phyloP scores from a whole-genome alignment of 2,113 vertebrate species.

The Nerophis lumbriciformis region DNA sequence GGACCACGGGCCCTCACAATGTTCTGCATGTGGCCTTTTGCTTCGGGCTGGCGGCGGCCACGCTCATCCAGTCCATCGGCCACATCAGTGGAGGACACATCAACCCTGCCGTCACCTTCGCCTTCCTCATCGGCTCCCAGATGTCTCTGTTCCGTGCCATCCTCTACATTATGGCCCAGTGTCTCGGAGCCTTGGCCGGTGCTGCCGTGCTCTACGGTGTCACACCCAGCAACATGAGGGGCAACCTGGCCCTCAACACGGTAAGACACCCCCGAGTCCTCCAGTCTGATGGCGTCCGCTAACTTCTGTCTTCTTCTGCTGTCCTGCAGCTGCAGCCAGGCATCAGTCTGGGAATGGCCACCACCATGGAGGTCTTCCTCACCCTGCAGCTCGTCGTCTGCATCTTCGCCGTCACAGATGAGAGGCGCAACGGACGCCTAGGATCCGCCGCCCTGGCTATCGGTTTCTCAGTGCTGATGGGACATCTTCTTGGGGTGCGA shows the following conservation, averaged over 20 bases:
- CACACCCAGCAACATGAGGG: slow-evolving; percentile 81
- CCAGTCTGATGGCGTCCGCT: too few species aligned
- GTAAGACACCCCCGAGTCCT: slow-evolving; percentile 64
- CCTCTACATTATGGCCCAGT: slow-evolving; percentile 87
- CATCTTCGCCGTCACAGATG: slow-evolving; percentile 87
- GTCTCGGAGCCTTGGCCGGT: slow-evolving; percentile 86
- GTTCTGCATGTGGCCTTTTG: slow-evolving; percentile 85
- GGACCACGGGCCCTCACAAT: slow-evolving; percentile 79
- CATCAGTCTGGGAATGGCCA: slow-evolving; percentile 88
- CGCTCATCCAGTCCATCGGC: slow-evolving; percentile 85
- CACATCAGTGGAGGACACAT: slow-evolving; percentile 91
- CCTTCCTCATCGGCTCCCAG: slow-evolving; percentile 87
- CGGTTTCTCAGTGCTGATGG: slow-evolving; percentile 88
- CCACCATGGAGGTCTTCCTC: slow-evolving; percentile 88
- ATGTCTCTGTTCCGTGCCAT: slow-evolving; percentile 87
- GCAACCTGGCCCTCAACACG: slow-evolving; percentile 86
- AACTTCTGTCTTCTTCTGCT: too few species aligned
- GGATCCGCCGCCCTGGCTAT: slow-evolving; percentile 84
- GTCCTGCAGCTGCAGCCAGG: slow-evolving; percentile 80
- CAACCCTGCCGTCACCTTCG: slow-evolving; percentile 92
- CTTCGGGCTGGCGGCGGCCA: slow-evolving; percentile 88
- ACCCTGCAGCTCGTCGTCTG: slow-evolving; percentile 90
- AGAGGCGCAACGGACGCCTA: slow-evolving; percentile 82
- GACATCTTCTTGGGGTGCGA: slow-evolving; percentile 94
- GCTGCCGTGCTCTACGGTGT: slow-evolving; percentile 88